Evolutionary conservation across 2,888 invertebrate genomes (phyloP), one percentile per base, ranked within the genome.

Genomic region (Drosophila maculinotata): DNA sequence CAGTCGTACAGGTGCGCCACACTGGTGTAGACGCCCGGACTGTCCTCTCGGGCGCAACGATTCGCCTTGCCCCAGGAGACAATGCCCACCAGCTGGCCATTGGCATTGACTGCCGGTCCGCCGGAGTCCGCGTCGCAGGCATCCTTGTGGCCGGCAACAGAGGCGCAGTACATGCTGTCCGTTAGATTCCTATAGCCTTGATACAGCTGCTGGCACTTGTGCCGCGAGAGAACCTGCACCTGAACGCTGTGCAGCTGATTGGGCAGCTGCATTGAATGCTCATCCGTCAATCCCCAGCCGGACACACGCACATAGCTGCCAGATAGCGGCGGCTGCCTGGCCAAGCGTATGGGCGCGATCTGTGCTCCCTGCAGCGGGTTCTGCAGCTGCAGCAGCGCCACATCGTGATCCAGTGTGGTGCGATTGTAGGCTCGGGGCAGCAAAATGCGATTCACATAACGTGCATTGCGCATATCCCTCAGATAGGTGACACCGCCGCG

Each of bases 21-120:
- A 26, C 76, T 88, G 1, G 77, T 93, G 90, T 96, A 96, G 2
- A 97, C 96, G 0, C 96, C 96, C 0, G 96, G 96, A 77, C 93
- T 94, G 70, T 94, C 93, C 0, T 94, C 93, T 76, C 76, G 79
- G 1, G 84, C 91, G 56, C 90, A 90, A 7, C 65, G 72, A 51
- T 69, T 47, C 0, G 86, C 82, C 49, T 76, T 72, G 6, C 89
- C 90, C 87, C 89, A 91, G 0, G 96, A 96, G 0, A 96, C 96
- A 5, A 96, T 92, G 26, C 96, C 96, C 94, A 91, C 75, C 77
- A 91, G 75, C 10, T 76, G 60, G 2, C 87, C 87, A 4, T 77
- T 57, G 3, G 76, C 54, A 15, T 70, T 64, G 1, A 89, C 87
- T 1, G 83, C 89, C 5, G 91, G 90, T 1, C 91, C 91, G n/a